Base-by-base conservation (phyloP, 2,888 invertebrate species). In the Ectemnius continuus region DNA sequence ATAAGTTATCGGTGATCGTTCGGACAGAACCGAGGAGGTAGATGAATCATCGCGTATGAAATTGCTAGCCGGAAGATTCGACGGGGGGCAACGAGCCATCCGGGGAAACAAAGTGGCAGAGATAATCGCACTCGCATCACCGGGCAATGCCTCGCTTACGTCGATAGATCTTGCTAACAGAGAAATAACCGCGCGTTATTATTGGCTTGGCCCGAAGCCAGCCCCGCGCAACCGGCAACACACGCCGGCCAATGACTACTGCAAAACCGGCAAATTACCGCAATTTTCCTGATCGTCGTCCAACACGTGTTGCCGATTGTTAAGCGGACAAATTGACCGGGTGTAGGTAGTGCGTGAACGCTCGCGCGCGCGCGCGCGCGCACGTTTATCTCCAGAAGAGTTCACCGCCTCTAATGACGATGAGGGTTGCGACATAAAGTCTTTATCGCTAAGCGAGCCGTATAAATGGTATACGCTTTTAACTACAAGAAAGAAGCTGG, bases 191-290 rank as follows among this genome's bases (percentile, higher is more conserved):
- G 26, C 67, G 61, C 70, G 70, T 80, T 85, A 85, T 83, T 85
- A 85, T 82, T 76, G 78, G 80, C 79, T 83, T 73, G 70, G 78
- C 67, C 23, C 76, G 79, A 58, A 62, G 8, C 6, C 36, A 11
- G 36, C 36, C 36, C 36, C 3, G 36, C 5, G 28, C 8, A 36
- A 6, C 60, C 73, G 73, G 71, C 75, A 72, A 76, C 72, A 77
- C 62, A 76, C 75, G 70, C 73, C 73, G 23, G 23, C 70, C 71
- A 67, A 79, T 78, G 81, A 83, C 76, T 76, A 78, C 79, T 69
- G 83, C 79, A 82, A 87, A 87, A 85, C 80, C 80, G 79, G 80
- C 81, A 71, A 84, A 87, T 87, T 86, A 85, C 84, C 77, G 86
- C 85, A 87, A 87, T 87, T 83, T 84, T 78, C 79, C 78, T 74